A percentile compares a stretch with the other conserved stretches of the same genome.
Conservation (phyloP, 2,113 vertebrate genomes). For the Cynoglossus semilaevis region DNA sequence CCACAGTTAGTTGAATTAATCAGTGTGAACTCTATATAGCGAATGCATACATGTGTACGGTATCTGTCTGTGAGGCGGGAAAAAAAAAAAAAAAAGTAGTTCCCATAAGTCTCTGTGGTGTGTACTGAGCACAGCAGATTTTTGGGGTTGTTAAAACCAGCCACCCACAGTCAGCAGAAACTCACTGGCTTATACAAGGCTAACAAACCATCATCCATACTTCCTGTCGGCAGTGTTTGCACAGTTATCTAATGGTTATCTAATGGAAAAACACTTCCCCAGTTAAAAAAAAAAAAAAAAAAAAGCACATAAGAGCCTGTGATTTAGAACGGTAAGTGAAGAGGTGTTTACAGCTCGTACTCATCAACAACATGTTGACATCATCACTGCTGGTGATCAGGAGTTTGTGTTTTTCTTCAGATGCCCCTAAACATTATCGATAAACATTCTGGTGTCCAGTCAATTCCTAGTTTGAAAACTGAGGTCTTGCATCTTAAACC, state of each 20-base stretch:
- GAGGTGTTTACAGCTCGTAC: slow-evolving; percentile 47
- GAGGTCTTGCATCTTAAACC: no score
- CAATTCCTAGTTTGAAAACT: no score
- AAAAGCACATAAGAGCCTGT: slow-evolving; percentile 44
- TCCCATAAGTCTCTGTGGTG: neutral
- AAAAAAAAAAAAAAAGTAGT: neutral
- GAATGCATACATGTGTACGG: no score
- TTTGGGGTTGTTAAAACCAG: neutral
- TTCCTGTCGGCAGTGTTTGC: slow-evolving; percentile 41
- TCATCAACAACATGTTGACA: slow-evolving; percentile 10
- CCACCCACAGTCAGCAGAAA: slow-evolving; percentile 23
- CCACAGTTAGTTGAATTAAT: no score
- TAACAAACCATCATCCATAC: slow-evolving; percentile 27
- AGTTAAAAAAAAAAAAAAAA: slow-evolving; percentile 66
- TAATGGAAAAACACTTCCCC: slow-evolving; percentile 56
- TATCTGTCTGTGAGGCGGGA: neutral
- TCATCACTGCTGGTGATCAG: slow-evolving; percentile 24
- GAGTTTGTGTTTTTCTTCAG: neutral
- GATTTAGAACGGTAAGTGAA: slow-evolving; percentile 48
- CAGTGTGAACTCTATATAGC: no score
- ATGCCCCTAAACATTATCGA: neutral
- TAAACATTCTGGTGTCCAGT: neutral
- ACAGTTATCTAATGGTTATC: slow-evolving; percentile 43
- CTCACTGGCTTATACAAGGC: slow-evolving; percentile 23
- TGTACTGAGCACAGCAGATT: slow-evolving; percentile 7